phyloP scores from a whole-genome alignment of 2,888 invertebrate species.

The Apotomis turbidana region DNA sequence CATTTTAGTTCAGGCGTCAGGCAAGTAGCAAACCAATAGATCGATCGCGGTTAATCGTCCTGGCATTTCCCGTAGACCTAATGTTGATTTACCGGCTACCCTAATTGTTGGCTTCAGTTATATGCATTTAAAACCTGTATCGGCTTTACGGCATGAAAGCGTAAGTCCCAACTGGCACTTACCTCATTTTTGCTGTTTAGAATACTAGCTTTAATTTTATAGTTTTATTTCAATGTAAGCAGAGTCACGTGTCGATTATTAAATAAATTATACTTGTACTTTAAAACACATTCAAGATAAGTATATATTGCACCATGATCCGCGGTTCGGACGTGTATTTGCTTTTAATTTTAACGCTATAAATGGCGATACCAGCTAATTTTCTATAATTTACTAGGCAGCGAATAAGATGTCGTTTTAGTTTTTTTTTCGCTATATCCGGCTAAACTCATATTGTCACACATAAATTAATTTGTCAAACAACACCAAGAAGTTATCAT shows the following conservation, averaged over 20 bases:
- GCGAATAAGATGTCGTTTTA: neutral
- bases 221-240: conserved; percentile 42
- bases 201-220: neutral
- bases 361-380: conserved; percentile 18
- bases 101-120: conserved; percentile 54
- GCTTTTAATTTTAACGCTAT: conserved; percentile 15
- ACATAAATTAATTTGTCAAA: neutral
- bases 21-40: conserved; percentile 45
- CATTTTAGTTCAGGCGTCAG: conserved; percentile 7
- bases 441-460: neutral
- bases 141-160: conserved; percentile 2
- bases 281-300: conserved; percentile 19
- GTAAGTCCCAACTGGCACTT: neutral
- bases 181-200: neutral
- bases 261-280: conserved; percentile 42
- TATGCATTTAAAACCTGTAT: conserved; percentile 34
- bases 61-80: conserved; percentile 57
- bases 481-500: too few relatives aligned
- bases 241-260: conserved; percentile 45
- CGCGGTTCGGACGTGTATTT: conserved; percentile 3
- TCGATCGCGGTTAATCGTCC: conserved; percentile 61
- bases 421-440: conserved; percentile 7
- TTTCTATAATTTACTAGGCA: conserved; percentile 13
- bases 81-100: conserved; percentile 56
- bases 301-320: neutral